Base-by-base conservation (phyloP, 2,113 vertebrate species). In the Crotophaga sulcirostris region DNA sequence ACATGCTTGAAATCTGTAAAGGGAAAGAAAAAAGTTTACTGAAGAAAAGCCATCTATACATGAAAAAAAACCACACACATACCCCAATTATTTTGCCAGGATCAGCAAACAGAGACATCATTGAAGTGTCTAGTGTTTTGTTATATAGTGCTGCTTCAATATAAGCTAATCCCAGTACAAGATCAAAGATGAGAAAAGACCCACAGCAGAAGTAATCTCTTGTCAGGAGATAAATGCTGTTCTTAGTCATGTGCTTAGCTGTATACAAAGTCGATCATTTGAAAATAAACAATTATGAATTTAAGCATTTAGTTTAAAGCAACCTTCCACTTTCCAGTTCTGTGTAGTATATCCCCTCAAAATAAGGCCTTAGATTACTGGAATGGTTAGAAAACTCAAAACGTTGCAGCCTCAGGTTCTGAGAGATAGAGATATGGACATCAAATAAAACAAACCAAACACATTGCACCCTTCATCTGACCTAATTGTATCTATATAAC, bases 1-100 rank as follows among this genome's bases (percentile, higher is more conserved):
- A 92, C 98, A 98, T 83, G 98, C 98, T 97, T 99, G 99, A 94
- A 98, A 99, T 96, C 99, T 99, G 96, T 42, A 94, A 94, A 93
- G 31, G 72, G 90, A 88, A 87, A 82, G 42, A 89, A 85, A 86
- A 94, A 62, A 20, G n/a, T 36, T 87, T 74, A 84, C 60, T 92
- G 68, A 88, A 72, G 64, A 85, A 89, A 90, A 96, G 67, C 4
- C 9, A 18, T 63, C 64, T 67, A 34, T 10, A 54, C 5, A 33
- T 21, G 11, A 20, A 55, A 68, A 92, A 75, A 33, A 24, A 58
- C n/a, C n/a, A n/a, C n/a, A n/a, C n/a, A n/a, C n/a, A n/a, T n/a
- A n/a, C n/a, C n/a, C n/a, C 42, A 24, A 92, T 72, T 78, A 34
- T 68, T 74, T 72, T 68, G 38, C 38, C 60, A 79, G 60, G 28